Evolutionary conservation across 1,140 invertebrate species (phyloP).

Genomic region (Drosophila burlai): DNA sequence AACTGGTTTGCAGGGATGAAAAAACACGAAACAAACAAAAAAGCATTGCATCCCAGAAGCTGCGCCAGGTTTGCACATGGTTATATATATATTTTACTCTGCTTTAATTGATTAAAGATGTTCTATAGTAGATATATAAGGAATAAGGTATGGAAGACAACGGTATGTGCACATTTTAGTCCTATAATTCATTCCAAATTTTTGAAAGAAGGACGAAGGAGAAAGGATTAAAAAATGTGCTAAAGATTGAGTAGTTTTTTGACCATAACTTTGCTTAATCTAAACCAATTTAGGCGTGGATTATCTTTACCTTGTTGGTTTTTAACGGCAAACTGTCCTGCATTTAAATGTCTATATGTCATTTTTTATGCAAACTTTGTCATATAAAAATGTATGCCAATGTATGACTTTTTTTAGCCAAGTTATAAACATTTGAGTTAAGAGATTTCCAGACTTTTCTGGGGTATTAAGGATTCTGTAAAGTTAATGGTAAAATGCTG

Average conservation of each 20-base stretch:
- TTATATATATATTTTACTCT: not conserved
- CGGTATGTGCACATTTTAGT: conserved; percentile 53
- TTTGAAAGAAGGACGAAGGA: conserved; percentile 45
- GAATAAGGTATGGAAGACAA: not conserved
- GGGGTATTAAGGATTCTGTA: not conserved
- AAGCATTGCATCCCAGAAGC: conserved; percentile 37
- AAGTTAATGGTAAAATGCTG: not conserved
- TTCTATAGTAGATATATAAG: not conserved
- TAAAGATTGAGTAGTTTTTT: not conserved
- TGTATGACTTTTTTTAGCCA: not conserved
- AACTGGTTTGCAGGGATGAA: conserved; percentile 38
- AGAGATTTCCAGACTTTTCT: not conserved
- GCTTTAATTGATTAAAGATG: not conserved
- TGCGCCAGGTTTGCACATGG: not conserved
- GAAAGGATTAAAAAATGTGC: not conserved
- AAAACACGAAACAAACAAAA: conserved; percentile 7
- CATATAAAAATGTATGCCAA: too few species aligned
- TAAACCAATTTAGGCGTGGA: not conserved
- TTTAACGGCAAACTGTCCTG: not conserved
- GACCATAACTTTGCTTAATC: not conserved
- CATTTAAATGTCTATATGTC: not conserved
- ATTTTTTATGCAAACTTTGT: not conserved
- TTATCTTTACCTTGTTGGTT: not conserved
- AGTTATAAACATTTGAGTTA: not conserved
- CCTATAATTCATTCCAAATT: not conserved